phyloP scores from a whole-genome alignment of 2,113 vertebrate genomes.

The Orientallactaga bullata region DNA sequence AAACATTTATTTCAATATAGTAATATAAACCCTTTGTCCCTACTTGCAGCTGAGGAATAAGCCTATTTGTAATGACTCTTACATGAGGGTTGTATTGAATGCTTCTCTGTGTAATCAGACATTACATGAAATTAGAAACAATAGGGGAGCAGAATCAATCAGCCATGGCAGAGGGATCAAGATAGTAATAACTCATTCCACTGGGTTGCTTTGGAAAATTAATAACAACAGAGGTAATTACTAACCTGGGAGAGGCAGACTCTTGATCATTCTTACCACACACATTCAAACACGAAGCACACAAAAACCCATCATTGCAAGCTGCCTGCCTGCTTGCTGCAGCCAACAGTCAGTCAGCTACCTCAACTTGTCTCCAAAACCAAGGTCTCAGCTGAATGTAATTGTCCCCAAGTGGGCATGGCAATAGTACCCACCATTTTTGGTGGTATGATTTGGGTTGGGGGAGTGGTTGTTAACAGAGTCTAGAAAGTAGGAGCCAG shows the following conservation, averaged over 20 bases:
- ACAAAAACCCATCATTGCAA: constrained; percentile 49
- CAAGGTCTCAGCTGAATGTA: background rate
- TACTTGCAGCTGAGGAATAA: constrained; percentile 73
- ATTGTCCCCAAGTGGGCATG: background rate
- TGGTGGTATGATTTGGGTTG: background rate
- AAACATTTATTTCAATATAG: constrained; percentile 76
- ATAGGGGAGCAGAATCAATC: constrained; percentile 84
- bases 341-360: background rate
- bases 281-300: constrained; percentile 66
- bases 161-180: constrained; percentile 82
- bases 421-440: background rate
- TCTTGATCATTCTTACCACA: constrained; percentile 76
- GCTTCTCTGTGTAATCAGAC: constrained; percentile 74
- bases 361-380: background rate
- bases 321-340: background rate
- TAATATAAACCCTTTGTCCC: constrained; percentile 49
- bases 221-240: constrained; percentile 85
- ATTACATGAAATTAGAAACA: constrained; percentile 84
- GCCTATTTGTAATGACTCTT: constrained; percentile 73
- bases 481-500: background rate
- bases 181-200: constrained; percentile 84
- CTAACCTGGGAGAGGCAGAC: constrained; percentile 80
- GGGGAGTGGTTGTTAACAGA: background rate
- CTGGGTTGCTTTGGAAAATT: constrained; percentile 83
- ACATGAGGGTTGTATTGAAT: constrained; percentile 52